phyloP scores from a whole-genome alignment of 2,113 vertebrate species.

The Lathamus discolor region DNA sequence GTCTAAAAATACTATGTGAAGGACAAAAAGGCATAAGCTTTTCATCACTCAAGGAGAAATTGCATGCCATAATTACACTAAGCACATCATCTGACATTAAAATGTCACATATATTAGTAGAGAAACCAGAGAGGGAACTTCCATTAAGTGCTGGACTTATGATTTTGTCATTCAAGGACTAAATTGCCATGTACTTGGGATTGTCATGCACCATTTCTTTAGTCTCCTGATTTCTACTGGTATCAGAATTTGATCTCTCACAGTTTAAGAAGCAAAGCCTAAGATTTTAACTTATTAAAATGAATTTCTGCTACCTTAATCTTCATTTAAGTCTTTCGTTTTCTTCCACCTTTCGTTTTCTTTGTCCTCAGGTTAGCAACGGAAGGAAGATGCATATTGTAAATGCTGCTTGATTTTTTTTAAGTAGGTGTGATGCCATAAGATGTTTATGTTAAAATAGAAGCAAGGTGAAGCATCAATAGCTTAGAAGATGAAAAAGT shows the following conservation, averaged over 20 bases:
- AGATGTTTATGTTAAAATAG: constrained; percentile 1
- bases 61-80: neutral
- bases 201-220: neutral
- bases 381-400: neutral
- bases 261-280: neutral
- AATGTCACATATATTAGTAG: constrained; percentile 6
- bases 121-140: neutral
- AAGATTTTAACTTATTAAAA: neutral
- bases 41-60: neutral
- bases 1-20: neutral
- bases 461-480: neutral
- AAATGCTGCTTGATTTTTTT: neutral
- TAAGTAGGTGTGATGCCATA: neutral
- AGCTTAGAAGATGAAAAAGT: neutral
- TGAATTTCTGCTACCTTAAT: neutral
- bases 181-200: neutral
- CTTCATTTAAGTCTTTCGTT: neutral
- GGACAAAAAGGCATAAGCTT: neutral
- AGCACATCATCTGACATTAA: neutral
- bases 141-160: neutral
- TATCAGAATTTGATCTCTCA: neutral
- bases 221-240: neutral
- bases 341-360: neutral
- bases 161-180: neutral
- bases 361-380: neutral